These are phyloP conservation scores for Drosophila pseudotalamancana DNA, from an alignment of 2,888 invertebrate species.

Conservation along the genomic window DNA sequence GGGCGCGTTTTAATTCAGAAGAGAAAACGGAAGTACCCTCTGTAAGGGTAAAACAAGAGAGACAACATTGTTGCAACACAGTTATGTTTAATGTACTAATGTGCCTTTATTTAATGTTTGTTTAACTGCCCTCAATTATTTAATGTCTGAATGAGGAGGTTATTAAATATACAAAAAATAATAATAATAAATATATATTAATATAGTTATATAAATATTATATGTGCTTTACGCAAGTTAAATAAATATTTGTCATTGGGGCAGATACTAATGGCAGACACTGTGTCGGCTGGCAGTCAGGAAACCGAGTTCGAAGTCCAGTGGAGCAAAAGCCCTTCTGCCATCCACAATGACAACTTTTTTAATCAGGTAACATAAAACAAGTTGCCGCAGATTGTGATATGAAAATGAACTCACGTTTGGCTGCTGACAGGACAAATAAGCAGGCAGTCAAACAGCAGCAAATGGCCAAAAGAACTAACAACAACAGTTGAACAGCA, in stretches of 20 bases:
- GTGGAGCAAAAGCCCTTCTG: not conserved
- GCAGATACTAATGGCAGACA: not conserved
- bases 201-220: too few relatives aligned
- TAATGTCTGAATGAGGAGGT: too few relatives aligned
- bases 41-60: too few relatives aligned
- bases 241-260: not conserved
- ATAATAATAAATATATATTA: not conserved
- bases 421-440: conserved; percentile 31
- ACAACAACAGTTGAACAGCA: conserved; percentile 26
- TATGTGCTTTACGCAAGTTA: not conserved
- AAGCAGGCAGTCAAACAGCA: conserved; percentile 18
- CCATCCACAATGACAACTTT: conserved; percentile 15
- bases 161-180: not conserved
- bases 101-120: too few relatives aligned
- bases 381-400: conserved; percentile 17
- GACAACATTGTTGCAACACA: not conserved
- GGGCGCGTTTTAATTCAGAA: too few relatives aligned
- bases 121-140: too few relatives aligned
- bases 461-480: not conserved
- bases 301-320: conserved; percentile 19
- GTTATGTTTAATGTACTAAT: not conserved
- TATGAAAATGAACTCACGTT: conserved; percentile 27
- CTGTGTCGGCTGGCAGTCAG: conserved; percentile 13
- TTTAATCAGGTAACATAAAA: conserved; percentile 28
- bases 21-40: not conserved